Conservation (phyloP, 2,797 vertebrate genomes). For the Stomatorhinus walkeri region DNA sequence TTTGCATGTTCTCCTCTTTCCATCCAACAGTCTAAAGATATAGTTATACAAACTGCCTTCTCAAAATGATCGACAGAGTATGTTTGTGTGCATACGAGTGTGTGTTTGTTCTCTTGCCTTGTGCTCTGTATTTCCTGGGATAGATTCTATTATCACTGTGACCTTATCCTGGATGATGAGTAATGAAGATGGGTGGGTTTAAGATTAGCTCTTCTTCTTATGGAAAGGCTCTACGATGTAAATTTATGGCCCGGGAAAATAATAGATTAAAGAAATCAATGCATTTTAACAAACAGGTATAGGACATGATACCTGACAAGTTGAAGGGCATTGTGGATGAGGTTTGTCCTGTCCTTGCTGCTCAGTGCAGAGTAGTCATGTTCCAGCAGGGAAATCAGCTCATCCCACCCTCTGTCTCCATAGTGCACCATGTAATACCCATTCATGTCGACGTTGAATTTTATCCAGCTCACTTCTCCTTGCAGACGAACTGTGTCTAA, state of each 20-base stretch:
- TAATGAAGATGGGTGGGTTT: not conserved
- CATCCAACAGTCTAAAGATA: not conserved
- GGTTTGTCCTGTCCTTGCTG: constrained; percentile 26
- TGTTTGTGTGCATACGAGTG: not conserved
- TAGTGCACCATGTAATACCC: constrained; percentile 29
- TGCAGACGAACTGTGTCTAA: constrained; percentile 21
- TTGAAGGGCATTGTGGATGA: constrained; percentile 25
- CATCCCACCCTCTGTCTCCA: constrained; percentile 23
- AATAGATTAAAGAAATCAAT: not conserved
- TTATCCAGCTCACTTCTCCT: constrained; percentile 23
- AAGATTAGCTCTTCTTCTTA: not conserved
- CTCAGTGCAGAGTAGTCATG: constrained; percentile 21
- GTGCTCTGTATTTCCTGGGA: not conserved
- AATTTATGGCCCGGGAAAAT: not conserved
- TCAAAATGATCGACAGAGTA: not conserved
- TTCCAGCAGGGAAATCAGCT: constrained; percentile 22
- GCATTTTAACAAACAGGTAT: not conserved
- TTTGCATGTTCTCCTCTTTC: not conserved
- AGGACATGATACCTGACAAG: constrained; percentile 14
- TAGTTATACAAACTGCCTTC: not conserved
- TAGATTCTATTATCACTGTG: not conserved
- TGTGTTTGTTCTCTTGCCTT: not conserved
- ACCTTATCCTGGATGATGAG: not conserved
- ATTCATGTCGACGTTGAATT: constrained; percentile 28
- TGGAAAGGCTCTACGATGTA: not conserved